Evolutionary conservation across 2,113 vertebrate species (phyloP).

Genomic region (Paratilapia polleni): DNA sequence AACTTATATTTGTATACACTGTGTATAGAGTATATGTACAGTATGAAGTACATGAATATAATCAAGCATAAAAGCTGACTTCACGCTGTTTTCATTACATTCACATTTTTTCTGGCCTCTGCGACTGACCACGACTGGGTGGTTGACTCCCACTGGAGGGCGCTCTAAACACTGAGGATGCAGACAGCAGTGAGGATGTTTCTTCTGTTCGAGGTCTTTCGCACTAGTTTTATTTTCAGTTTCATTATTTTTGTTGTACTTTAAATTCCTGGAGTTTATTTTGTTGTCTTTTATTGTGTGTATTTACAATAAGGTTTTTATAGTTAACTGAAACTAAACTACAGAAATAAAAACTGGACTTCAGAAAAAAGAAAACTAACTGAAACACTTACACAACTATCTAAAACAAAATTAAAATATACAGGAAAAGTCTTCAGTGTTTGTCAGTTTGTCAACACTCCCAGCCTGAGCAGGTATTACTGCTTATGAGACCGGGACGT

Average conservation of each 20-base stretch:
- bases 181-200: neutral
- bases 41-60: neutral
- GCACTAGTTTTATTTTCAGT: neutral
- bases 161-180: neutral
- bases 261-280: neutral
- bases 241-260: neutral
- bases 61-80: neutral
- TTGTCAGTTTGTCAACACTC: neutral
- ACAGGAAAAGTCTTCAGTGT: neutral
- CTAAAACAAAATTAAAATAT: neutral
- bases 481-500: neutral
- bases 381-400: neutral
- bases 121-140: neutral
- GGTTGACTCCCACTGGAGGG: neutral
- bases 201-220: neutral
- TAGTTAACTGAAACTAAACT: neutral
- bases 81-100: neutral
- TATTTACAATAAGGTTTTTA: neutral
- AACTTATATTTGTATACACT: neutral
- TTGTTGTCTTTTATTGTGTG: neutral
- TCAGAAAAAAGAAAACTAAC: neutral
- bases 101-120: neutral
- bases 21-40: neutral
- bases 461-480: neutral
- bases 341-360: neutral